These are phyloP conservation scores for Dendrolimus kikuchii DNA, from an alignment of 1,140 invertebrate genomes.

Conservation along the genomic window DNA sequence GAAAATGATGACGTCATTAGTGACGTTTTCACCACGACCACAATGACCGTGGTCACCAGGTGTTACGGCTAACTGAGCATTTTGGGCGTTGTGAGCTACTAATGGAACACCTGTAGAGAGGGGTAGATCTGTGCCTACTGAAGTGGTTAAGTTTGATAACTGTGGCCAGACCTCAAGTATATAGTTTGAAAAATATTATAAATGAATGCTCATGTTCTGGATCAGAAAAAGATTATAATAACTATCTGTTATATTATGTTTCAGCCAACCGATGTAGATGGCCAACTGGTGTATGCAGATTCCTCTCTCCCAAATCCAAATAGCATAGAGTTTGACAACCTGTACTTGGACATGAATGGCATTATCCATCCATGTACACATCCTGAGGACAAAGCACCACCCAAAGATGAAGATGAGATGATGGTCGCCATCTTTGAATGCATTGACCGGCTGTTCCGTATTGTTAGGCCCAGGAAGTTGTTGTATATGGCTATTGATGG, in stretches of 20 bases:
- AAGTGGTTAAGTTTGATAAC: no score
- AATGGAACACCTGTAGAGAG: no score
- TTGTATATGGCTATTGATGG: slow-evolving; percentile 99
- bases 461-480: slow-evolving; percentile 94
- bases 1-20: no score
- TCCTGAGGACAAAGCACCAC: slow-evolving; percentile 98
- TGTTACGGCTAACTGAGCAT: no score
- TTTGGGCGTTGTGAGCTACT: no score
- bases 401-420: slow-evolving; percentile 99
- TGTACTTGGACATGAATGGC: slow-evolving; percentile 99
- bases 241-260: slow-evolving; percentile 31
- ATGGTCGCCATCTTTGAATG: slow-evolving; percentile 99
- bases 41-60: no score
- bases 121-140: no score
- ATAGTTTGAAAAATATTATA: no score
- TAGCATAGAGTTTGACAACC: slow-evolving; percentile 98
- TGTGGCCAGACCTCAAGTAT: no score
- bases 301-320: slow-evolving; percentile 95
- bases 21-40: no score
- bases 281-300: slow-evolving; percentile 82
- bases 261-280: slow-evolving; percentile 76
- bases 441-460: slow-evolving; percentile 96
- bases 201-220: neutral
- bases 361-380: slow-evolving; percentile 99
- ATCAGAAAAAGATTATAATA: neutral